Evolutionary conservation across 2,113 vertebrate genomes (phyloP).

Genomic region (Platysternon megacephalum): DNA sequence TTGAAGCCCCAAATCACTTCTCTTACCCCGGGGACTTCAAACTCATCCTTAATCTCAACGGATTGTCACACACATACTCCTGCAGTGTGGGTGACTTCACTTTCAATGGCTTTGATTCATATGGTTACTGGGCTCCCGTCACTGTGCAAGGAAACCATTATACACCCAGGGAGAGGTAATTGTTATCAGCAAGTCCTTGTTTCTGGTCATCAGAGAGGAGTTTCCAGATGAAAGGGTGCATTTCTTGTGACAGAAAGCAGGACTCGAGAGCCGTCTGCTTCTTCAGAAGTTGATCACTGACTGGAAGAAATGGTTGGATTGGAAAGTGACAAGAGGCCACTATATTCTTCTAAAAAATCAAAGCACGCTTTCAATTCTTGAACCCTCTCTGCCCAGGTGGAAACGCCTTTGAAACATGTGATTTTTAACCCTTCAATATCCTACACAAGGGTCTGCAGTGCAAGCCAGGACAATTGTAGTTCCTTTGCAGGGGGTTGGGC

Average conservation of each 20-base stretch:
- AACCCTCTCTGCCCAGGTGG: neutral
- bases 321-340: neutral
- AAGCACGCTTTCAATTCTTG: neutral
- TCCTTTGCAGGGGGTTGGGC: neutral
- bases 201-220: neutral
- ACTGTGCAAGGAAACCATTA: neutral
- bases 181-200: neutral
- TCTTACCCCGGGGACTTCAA: neutral
- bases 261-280: neutral
- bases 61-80: neutral
- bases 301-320: neutral
- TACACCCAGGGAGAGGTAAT: neutral
- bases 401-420: neutral
- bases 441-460: neutral
- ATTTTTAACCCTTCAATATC: neutral
- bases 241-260: neutral
- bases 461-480: neutral
- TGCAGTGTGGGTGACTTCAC: neutral
- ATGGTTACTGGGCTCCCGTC: fast-evolving
- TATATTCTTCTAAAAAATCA: neutral
- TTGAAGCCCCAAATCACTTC: neutral
- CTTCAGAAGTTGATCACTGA: neutral
- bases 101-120: neutral
- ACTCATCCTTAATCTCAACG: neutral
- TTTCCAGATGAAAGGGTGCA: conserved; percentile 8